Conservation (phyloP, 2,888 invertebrate species). For the Ochropleura plecta region DNA sequence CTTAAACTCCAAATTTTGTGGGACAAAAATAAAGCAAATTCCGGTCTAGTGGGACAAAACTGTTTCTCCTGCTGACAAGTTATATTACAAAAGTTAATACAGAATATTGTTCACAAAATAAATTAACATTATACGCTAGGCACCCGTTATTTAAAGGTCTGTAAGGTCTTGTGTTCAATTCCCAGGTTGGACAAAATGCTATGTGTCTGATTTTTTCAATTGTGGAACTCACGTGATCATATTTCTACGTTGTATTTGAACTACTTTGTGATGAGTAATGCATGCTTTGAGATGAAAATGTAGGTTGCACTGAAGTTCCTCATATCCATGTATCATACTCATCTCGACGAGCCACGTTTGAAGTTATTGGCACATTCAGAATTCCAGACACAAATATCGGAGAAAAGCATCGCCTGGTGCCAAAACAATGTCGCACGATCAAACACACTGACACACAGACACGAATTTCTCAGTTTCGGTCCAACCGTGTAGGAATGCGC, state of each 20-base stretch:
- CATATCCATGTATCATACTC: no score
- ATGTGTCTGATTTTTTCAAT: background rate
- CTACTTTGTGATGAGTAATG: background rate
- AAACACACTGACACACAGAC: constrained; percentile 62
- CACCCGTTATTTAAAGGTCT: background rate
- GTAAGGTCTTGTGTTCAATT: background rate
- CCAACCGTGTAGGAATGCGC: constrained; percentile 49
- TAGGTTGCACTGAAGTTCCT: no score
- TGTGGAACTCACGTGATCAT: no score
- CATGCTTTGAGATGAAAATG: no score
- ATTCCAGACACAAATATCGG: background rate
- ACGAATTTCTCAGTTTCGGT: constrained; percentile 57
- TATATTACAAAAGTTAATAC: background rate
- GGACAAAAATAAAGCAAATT: no score
- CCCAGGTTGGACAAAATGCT: background rate
- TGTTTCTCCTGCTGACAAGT: background rate
- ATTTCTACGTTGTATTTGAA: background rate
- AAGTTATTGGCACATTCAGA: background rate
- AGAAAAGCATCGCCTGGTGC: constrained; percentile 41
- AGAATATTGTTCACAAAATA: no score
- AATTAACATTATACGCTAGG: background rate
- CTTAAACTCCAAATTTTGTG: no score
- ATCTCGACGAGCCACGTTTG: background rate
- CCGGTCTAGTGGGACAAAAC: background rate
- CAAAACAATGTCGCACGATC: constrained; percentile 53